Evolutionary conservation across 2,113 vertebrate genomes (phyloP).

Genomic region (Axis porcinus): DNA sequence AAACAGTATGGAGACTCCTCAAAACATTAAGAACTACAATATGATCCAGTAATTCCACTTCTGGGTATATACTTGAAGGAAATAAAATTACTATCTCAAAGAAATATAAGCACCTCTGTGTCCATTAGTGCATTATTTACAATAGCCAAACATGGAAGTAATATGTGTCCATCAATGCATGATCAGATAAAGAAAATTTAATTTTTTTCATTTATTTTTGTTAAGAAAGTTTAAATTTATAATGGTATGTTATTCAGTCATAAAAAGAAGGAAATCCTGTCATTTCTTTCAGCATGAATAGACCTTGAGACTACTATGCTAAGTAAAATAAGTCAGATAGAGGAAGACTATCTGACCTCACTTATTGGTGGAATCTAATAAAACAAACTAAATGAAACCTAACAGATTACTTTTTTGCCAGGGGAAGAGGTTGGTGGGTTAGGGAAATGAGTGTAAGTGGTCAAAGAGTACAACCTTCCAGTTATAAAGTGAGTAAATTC

Average conservation of each 20-base stretch:
- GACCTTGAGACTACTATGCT: neutral
- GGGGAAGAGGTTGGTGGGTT: neutral
- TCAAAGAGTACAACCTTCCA: neutral
- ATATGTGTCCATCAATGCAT: neutral
- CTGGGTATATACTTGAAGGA: neutral
- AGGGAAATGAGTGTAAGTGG: neutral
- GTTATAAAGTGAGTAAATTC: neutral
- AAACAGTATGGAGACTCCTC: neutral
- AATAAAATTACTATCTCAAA: neutral
- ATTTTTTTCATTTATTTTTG: too few relatives aligned
- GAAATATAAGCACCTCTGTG: neutral
- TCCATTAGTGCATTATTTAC: neutral
- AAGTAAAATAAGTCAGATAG: neutral
- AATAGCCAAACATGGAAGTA: neutral
- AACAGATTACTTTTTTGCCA: neutral
- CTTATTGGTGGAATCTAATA: neutral
- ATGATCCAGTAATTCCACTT: neutral
- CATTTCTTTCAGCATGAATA: neutral
- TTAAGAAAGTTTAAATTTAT: neutral
- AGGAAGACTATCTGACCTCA: neutral
- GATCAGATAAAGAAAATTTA: neutral
- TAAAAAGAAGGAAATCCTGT: neutral
- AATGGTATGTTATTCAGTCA: neutral
- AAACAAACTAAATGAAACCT: neutral
- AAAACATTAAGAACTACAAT: neutral